Percentiles rank a stretch among this genome's conserved stretches.
These are phyloP conservation scores for Premnoplex brunnescens DNA, from an alignment of 2,797 vertebrate genomes.

Conservation along the genomic window DNA sequence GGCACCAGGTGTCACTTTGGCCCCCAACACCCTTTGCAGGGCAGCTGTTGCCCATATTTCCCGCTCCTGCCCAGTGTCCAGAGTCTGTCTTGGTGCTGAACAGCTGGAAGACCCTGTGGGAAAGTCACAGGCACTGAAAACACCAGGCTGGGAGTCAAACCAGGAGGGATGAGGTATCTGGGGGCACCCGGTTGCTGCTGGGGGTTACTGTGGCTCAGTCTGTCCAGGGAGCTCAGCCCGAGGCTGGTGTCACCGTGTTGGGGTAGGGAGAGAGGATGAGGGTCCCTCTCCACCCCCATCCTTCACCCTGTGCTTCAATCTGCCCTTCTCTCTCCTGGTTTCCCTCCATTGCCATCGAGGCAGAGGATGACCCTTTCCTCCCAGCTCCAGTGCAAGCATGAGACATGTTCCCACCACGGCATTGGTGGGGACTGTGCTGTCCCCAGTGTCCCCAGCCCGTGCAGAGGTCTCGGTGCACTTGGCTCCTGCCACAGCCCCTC, in stretches of 20 bases:
- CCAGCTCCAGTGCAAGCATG: neutral
- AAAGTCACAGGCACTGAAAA: neutral
- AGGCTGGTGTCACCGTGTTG: accelerated
- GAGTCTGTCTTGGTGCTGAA: accelerated
- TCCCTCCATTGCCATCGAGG: accelerated
- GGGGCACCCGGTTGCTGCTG: neutral
- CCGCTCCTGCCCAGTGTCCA: accelerated
- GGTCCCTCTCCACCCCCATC: neutral
- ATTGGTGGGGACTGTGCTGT: neutral
- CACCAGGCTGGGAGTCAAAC: accelerated
- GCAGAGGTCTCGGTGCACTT: accelerated
- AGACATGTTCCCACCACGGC: neutral
- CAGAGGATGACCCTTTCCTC: neutral
- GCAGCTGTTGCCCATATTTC: accelerated
- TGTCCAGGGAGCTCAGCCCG: neutral
- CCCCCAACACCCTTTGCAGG: neutral
- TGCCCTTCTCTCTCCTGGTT: neutral
- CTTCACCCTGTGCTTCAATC: neutral
- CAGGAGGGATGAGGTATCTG: neutral
- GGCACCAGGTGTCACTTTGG: neutral
- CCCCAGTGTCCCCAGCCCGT: neutral
- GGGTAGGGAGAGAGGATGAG: neutral
- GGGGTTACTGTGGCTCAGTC: accelerated
- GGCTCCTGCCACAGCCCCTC: neutral
- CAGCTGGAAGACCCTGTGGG: accelerated